A percentile compares a stretch with the other conserved stretches of the same genome.
Conservation (phyloP, 2,797 vertebrate genomes). For the Botia kubotai region DNA sequence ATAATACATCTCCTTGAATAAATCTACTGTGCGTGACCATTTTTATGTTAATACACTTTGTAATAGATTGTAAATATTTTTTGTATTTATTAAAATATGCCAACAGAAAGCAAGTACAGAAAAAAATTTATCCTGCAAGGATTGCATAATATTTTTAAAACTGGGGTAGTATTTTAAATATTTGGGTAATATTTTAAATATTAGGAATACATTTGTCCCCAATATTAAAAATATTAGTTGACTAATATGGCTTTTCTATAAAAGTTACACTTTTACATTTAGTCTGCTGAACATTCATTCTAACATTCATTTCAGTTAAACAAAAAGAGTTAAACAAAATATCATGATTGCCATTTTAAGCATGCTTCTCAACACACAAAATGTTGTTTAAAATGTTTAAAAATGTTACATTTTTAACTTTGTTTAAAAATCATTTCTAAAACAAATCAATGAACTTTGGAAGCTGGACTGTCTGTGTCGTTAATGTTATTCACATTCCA, state of each 20-base stretch:
- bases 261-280: neutral
- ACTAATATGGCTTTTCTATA: too few species aligned
- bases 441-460: conserved; percentile 8
- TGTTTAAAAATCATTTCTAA: neutral
- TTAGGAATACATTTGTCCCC: too few species aligned
- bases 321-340: neutral
- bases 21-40: neutral
- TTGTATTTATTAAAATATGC: neutral
- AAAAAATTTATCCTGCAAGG: neutral
- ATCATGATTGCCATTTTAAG: neutral
- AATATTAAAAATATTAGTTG: too few species aligned
- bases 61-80: neutral
- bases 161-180: too few species aligned
- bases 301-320: too few species aligned
- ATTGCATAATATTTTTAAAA: too few species aligned
- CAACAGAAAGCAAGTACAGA: neutral
- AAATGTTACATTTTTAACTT: too few species aligned
- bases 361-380: neutral
- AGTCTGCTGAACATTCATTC: neutral
- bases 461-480: neutral
- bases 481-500: conserved; percentile 26
- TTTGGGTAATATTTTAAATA: too few species aligned
- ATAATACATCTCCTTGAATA: neutral
- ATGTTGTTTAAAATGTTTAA: too few species aligned
- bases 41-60: neutral